Conservation (phyloP, 2,113 vertebrate genomes). For the Ancistrus triradiatus region DNA sequence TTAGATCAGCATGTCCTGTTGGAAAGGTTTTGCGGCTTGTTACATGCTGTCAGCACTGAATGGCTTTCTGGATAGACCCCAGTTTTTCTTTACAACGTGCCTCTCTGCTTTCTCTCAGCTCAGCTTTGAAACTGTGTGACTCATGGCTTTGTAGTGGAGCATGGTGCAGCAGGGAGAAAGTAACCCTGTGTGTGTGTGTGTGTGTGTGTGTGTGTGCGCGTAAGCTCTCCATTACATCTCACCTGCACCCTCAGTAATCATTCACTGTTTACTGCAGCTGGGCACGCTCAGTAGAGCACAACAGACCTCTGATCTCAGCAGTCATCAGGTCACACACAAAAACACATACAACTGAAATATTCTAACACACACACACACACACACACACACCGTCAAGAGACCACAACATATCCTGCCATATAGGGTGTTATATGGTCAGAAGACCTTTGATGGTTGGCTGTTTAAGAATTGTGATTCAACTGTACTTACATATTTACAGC, state of each 20-base stretch:
- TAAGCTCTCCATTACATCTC: conserved; percentile 40
- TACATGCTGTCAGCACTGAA: conserved; percentile 44
- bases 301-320: conserved; percentile 36
- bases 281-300: conserved; percentile 35
- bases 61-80: conserved; percentile 30
- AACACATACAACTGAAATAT: conserved; percentile 7
- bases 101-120: conserved; percentile 36
- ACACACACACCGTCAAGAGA: conserved; percentile 2
- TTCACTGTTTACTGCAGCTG: conserved; percentile 42
- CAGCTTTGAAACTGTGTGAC: conserved; percentile 36
- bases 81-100: conserved; percentile 39
- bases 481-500: no score
- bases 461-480: no score
- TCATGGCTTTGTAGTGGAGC: conserved; percentile 28
- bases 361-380: conserved; percentile 21
- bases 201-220: conserved; percentile 13
- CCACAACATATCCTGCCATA: conserved; percentile 22
- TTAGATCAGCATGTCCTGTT: conserved; percentile 40
- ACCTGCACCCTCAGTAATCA: conserved; percentile 41
- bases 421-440: not conserved
- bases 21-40: conserved; percentile 45
- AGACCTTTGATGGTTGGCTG: no score
- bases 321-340: conserved; percentile 12
- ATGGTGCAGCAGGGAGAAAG: conserved; percentile 1
- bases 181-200: conserved; percentile 15